Evolutionary conservation across 2,888 invertebrate species (phyloP).

Genomic region (Caenorhabditis macrosperma): DNA sequence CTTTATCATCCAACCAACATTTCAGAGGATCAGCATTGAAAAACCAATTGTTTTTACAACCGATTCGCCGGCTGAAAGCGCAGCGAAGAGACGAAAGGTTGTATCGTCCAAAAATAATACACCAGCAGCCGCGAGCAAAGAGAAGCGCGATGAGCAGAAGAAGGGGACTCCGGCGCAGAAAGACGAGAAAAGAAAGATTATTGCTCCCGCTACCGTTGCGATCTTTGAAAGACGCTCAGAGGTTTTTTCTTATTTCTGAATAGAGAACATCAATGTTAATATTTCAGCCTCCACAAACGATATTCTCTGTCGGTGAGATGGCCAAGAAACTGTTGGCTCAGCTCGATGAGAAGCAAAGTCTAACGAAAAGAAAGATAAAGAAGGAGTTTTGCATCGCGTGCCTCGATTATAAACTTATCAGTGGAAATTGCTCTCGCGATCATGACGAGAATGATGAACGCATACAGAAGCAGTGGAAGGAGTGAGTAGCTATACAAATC

Average conservation of each 20-base stretch:
- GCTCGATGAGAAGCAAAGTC: not conserved
- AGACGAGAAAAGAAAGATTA: no score
- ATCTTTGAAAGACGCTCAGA: not conserved
- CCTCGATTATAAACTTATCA: not conserved
- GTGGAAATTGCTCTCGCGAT: not conserved
- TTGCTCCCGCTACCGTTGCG: no score
- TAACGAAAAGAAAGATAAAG: not conserved
- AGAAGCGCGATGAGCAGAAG: no score
- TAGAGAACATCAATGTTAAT: not conserved
- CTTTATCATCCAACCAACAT: no score
- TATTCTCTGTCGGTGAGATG: slow-evolving; percentile 2
- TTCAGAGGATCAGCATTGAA: no score
- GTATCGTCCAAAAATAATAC: no score
- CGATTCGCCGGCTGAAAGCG: not conserved
- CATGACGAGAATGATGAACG: slow-evolving; percentile 6
- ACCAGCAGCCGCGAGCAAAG: no score
- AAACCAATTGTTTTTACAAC: no score
- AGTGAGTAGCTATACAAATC: no score
- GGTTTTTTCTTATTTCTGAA: no score
- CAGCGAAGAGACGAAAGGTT: no score
- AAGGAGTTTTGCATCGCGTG: slow-evolving; percentile 3
- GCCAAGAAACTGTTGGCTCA: not conserved
- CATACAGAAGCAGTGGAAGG: not conserved
- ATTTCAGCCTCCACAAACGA: not conserved
- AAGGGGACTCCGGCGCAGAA: no score